Conservation (phyloP, 37 sponge, comb jelly and placozoan genomes). For the Aplysina aerophoba region DNA sequence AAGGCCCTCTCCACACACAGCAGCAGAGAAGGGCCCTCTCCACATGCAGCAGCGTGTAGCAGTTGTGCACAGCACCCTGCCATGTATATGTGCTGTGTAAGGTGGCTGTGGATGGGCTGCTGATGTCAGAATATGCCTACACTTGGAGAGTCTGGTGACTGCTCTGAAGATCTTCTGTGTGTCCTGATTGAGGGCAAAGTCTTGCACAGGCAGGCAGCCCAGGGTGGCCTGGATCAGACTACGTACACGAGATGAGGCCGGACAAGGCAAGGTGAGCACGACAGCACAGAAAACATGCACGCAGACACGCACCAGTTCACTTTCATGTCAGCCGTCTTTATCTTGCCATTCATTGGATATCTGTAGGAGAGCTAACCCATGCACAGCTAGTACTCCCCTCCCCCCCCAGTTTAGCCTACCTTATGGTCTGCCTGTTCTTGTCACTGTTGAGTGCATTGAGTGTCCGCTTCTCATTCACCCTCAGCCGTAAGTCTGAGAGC, state of each 20-base stretch:
- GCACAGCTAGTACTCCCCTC: no score
- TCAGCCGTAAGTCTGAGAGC: constrained; percentile 89
- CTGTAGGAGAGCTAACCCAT: constrained; percentile 30
- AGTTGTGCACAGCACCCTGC: background rate
- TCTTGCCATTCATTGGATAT: constrained; percentile 88
- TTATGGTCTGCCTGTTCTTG: constrained; percentile 85
- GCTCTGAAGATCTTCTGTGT: constrained; percentile 87
- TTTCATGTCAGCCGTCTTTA: constrained; percentile 97
- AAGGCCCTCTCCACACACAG: no score
- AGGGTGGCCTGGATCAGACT: constrained; percentile 95
- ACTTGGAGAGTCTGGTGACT: constrained; percentile 49
- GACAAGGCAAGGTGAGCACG: background rate
- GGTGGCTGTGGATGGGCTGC: background rate
- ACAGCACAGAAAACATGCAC: background rate
- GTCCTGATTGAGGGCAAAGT: constrained; percentile 93
- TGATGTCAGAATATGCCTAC: background rate
- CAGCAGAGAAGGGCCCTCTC: no score
- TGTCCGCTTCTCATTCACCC: constrained; percentile 89
- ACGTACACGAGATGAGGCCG: background rate
- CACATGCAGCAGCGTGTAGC: no score
- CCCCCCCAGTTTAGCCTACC: no score
- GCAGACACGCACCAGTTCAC: constrained; percentile 82
- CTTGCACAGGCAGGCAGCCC: constrained; percentile 87
- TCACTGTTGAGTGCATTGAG: constrained; percentile 92
- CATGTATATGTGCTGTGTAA: background rate